These are phyloP conservation scores for Schlechtendalia chinensis DNA, from an alignment of 1,140 invertebrate genomes.

Conservation along the genomic window DNA sequence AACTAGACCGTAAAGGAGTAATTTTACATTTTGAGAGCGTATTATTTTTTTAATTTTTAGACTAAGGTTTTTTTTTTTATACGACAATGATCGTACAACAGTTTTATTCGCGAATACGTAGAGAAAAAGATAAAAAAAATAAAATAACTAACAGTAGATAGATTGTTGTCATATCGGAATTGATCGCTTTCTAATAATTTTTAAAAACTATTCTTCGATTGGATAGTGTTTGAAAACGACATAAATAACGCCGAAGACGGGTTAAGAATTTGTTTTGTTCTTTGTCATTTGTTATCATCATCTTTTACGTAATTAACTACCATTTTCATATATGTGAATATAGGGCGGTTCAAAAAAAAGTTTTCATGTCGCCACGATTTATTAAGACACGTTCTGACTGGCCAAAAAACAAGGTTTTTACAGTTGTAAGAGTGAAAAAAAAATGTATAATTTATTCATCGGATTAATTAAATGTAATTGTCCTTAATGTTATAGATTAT, in stretches of 20 bases:
- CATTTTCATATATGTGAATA: too few species aligned
- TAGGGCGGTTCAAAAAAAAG: neutral
- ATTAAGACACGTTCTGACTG: too few species aligned
- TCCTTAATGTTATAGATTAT: too few species aligned
- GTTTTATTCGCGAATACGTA: too few species aligned
- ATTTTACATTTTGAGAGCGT: neutral
- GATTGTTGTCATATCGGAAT: too few species aligned
- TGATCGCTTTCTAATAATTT: neutral
- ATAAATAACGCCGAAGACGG: neutral
- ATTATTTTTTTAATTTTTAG: neutral
- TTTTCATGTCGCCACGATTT: too few species aligned
- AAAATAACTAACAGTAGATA: neutral
- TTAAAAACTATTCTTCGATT: neutral
- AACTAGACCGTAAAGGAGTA: neutral
- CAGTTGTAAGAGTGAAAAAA: neutral
- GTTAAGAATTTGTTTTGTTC: neutral
- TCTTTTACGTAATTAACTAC: neutral
- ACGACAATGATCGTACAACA: conserved; percentile 1
- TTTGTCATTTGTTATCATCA: neutral
- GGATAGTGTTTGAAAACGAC: neutral
- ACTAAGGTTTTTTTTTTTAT: neutral
- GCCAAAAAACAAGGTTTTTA: too few species aligned
- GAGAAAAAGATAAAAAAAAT: neutral
- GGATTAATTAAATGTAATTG: too few species aligned
- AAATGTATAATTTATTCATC: too few species aligned